A percentile compares a stretch with the other conserved stretches of the same genome.
Evolutionary conservation across 2,888 invertebrate genomes (phyloP).

Genomic region (Ormyrus labotus): DNA sequence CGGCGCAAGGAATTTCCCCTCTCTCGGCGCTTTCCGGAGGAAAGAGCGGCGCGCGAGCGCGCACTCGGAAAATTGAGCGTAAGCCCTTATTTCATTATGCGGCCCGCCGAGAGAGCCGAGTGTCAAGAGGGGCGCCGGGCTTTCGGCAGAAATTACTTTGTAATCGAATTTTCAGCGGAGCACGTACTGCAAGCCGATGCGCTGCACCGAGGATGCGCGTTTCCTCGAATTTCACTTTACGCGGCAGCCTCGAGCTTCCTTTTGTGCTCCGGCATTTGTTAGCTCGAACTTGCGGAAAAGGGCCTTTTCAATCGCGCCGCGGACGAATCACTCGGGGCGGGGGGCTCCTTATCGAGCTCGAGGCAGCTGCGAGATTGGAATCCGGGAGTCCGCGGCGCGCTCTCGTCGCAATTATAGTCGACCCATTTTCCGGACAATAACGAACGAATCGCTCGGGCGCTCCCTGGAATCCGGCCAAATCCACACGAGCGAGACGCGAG

Average conservation of each 20-base stretch:
- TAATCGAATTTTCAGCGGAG: conserved; percentile 38
- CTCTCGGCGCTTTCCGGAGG: too few species aligned
- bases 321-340: conserved; percentile 7
- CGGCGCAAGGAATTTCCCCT: not conserved
- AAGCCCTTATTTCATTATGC: conserved; percentile 47
- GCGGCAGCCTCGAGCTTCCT: not conserved
- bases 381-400: conserved; percentile 30
- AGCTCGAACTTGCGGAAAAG: conserved; percentile 9
- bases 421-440: conserved; percentile 74
- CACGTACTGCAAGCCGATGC: conserved; percentile 7
- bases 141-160: conserved; percentile 43
- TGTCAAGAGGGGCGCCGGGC: conserved; percentile 26
- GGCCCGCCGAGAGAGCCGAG: not conserved
- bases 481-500: conserved; percentile 61
- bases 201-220: not conserved
- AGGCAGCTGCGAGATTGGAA: conserved; percentile 45
- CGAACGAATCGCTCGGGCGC: conserved; percentile 64
- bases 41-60: not conserved
- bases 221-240: conserved; percentile 1
- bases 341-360: conserved; percentile 21
- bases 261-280: too few species aligned
- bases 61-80: conserved; percentile 37
- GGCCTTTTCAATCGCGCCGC: conserved; percentile 36
- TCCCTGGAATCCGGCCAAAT: conserved; percentile 71
- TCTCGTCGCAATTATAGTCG: conserved; percentile 69